phyloP scores from a whole-genome alignment of 2,113 vertebrate species.

The Hypanus sabinus region DNA sequence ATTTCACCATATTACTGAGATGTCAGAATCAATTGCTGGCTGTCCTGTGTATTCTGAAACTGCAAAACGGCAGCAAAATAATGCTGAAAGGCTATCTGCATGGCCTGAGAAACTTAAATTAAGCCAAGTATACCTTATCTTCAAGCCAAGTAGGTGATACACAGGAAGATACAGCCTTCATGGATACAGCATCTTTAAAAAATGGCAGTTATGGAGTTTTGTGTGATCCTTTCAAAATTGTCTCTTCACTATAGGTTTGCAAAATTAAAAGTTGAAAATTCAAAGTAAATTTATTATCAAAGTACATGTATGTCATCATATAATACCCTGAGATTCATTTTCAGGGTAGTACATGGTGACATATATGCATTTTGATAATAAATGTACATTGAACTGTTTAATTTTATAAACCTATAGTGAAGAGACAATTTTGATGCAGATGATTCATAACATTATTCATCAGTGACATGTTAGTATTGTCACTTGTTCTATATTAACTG shows the following conservation, averaged over 20 bases:
- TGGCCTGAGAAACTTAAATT: not conserved
- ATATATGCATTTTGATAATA: too few relatives aligned
- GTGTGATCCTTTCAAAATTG: too few relatives aligned
- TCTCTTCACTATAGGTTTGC: not conserved
- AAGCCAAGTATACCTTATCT: not conserved
- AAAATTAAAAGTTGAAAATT: not conserved
- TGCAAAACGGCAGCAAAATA: not conserved
- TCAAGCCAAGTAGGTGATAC: not conserved
- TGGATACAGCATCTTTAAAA: slow-evolving; percentile 13
- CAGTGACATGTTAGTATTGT: not conserved
- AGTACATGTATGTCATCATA: too few relatives aligned
- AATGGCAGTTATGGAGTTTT: not conserved
- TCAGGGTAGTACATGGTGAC: too few relatives aligned
- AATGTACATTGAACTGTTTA: too few relatives aligned
- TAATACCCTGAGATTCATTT: too few relatives aligned
- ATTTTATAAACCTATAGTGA: too few relatives aligned
- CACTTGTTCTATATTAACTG: not conserved
- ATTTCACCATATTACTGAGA: not conserved
- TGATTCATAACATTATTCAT: not conserved
- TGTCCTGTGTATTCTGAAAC: not conserved
- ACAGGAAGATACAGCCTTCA: not conserved
- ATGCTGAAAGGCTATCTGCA: not conserved
- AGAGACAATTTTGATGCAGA: too few relatives aligned
- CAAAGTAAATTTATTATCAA: too few relatives aligned
- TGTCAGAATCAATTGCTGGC: not conserved